These are phyloP conservation scores for Xanthia icteritia DNA, from an alignment of 2,888 invertebrate genomes.

Conservation along the genomic window DNA sequence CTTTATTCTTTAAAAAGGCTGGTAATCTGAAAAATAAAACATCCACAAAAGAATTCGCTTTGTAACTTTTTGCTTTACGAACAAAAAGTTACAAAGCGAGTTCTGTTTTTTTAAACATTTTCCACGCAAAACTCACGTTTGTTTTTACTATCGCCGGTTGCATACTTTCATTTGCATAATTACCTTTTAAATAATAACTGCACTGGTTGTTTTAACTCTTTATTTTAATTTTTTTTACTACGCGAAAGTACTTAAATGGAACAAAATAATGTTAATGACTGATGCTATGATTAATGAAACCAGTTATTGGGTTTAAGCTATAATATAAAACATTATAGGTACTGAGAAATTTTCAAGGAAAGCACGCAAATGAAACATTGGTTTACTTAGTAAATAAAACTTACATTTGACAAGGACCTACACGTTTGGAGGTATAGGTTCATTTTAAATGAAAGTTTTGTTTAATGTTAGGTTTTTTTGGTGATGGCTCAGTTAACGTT, in stretches of 20 bases:
- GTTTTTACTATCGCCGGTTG: slow-evolving; percentile 30
- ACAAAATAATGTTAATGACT: neutral
- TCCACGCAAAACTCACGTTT: slow-evolving; percentile 47
- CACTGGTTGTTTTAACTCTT: slow-evolving; percentile 24
- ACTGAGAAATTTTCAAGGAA: neutral
- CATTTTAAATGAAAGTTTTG: neutral
- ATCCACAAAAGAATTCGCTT: slow-evolving; percentile 20
- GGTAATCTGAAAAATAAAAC: slow-evolving; percentile 12
- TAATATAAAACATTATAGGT: neutral
- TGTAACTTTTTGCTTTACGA: slow-evolving; percentile 29
- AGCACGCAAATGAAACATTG: too few relatives aligned
- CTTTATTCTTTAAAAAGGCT: slow-evolving; percentile 1
- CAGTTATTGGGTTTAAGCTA: neutral
- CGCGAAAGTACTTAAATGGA: slow-evolving; percentile 3
- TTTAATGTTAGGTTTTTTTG: too few relatives aligned
- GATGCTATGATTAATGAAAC: neutral
- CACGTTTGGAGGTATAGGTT: too few relatives aligned
- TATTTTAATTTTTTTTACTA: slow-evolving; percentile 1
- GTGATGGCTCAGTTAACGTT: neutral
- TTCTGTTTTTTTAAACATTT: slow-evolving; percentile 17
- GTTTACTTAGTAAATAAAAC: neutral
- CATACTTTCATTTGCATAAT: slow-evolving; percentile 57
- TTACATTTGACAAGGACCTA: neutral
- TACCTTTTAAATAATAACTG: slow-evolving; percentile 47
- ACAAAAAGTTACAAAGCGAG: too few relatives aligned